Evolutionary conservation across 2,797 vertebrate species (phyloP).

Genomic region (Mareca penelope): DNA sequence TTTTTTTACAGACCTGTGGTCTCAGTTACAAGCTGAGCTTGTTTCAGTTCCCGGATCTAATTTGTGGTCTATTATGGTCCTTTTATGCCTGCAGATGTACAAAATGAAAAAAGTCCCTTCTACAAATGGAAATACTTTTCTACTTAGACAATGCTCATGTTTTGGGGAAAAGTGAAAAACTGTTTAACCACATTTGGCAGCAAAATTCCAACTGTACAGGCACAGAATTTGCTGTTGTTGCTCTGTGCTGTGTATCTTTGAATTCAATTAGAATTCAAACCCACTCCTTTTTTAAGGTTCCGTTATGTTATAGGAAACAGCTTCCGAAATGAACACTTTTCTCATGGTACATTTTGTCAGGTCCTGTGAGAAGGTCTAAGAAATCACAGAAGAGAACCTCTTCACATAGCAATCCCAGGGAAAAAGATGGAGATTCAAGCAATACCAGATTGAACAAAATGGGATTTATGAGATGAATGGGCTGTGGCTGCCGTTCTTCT

Average conservation of each 20-base stretch:
- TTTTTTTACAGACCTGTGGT: conserved; percentile 70
- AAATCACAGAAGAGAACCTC: not conserved
- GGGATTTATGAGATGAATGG: not conserved
- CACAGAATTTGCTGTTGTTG: conserved; percentile 59
- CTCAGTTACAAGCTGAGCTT: conserved; percentile 69
- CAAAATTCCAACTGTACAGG: conserved; percentile 61
- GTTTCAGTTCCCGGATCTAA: conserved; percentile 73
- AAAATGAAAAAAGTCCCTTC: conserved; percentile 69
- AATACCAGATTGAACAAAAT: not conserved
- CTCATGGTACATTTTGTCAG: not conserved
- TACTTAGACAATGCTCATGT: conserved; percentile 74
- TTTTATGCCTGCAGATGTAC: conserved; percentile 73
- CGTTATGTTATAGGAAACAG: conserved; percentile 38
- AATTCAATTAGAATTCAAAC: conserved; percentile 62
- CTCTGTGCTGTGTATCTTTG: conserved; percentile 57
- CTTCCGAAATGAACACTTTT: conserved; percentile 37
- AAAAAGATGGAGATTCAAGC: not conserved
- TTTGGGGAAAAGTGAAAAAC: conserved; percentile 71
- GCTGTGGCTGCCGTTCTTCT: not conserved
- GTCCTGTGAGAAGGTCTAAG: not conserved
- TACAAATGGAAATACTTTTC: conserved; percentile 75
- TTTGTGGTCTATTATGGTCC: conserved; percentile 69
- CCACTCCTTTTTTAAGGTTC: conserved; percentile 33
- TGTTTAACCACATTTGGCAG: conserved; percentile 74
- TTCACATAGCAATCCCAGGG: not conserved